Base-by-base conservation (phyloP, 2,888 invertebrate genomes). In the Hofmannophila pseudospretella region DNA sequence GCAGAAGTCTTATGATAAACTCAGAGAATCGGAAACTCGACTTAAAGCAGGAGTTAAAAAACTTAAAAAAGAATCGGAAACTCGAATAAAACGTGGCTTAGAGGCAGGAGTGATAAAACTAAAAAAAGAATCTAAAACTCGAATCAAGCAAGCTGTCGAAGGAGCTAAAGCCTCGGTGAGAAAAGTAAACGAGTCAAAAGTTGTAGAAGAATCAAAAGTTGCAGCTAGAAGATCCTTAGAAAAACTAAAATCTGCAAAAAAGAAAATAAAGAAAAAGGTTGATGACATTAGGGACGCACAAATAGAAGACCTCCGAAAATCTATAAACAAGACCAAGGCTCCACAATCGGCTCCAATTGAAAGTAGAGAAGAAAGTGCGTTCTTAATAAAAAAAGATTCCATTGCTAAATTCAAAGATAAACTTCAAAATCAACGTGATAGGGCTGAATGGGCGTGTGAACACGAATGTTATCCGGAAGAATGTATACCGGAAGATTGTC, bases 401-500 rank as follows among this genome's bases (percentile, higher is more conserved):
- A 38, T 68, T 22, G 44, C 36, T 1, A 58, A 60, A 43, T 63
- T 54, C 36, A 58, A 53, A 40, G 64, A 67, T 39, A 47, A 62
- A 16, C 38, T 59, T 11, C 4, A 11, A 27, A 10, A 4, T 10
- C 10, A 10, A 10, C 4, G 11, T 4, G 27, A 27, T 1, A 12
- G 5, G 4, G 27, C 10, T 7, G 11, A 10, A 11, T 27, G 27
- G 27, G 27, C 27, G 11, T 27, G 64, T 47, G 49, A 58, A 30
- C 38, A 42, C 40, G 49, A 43, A 31, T 69, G 68, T 42, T 37
- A 56, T 23, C 37, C 52, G 12, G 52, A 54, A 20, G 45, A 44
- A 36, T 67, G 68, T 46, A 32, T 45, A 11, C 66, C 67, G n/a
- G 42, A 55, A 36, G 47, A 63, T 38, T 68, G 69, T 42, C 56